phyloP scores from a whole-genome alignment of 2,113 vertebrate genomes.

The Misgurnus anguillicaudatus region DNA sequence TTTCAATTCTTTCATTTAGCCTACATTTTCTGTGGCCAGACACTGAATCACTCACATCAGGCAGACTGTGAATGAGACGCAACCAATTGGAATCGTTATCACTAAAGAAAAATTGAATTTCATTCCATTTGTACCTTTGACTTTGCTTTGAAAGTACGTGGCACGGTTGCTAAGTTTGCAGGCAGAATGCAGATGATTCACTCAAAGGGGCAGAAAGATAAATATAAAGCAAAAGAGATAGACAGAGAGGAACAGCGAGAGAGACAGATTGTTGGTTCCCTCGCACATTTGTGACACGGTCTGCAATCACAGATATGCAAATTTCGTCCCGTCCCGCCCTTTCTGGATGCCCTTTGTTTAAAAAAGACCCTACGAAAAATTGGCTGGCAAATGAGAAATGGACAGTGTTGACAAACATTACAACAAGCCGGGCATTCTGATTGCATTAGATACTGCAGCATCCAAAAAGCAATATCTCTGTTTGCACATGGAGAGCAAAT shows the following conservation, averaged over 20 bases:
- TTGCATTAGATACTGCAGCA: slow-evolving; percentile 2
- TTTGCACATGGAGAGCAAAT: slow-evolving; percentile 12
- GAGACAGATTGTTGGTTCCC: background rate
- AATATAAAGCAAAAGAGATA: background rate
- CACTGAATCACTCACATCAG: slow-evolving; percentile 13
- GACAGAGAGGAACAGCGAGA: background rate
- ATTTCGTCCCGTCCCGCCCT: background rate
- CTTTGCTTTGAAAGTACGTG: slow-evolving; percentile 41
- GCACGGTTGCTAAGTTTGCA: slow-evolving; percentile 1
- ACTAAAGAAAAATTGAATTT: slow-evolving; percentile 58
- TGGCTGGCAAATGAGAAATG: background rate
- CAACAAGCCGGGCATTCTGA: slow-evolving; percentile 3
- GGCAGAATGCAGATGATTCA: slow-evolving; percentile 59
- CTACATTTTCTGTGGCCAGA: slow-evolving; percentile 57
- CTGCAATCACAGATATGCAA: slow-evolving; percentile 6
- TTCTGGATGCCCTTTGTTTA: background rate
- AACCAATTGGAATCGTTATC: slow-evolving; percentile 59
- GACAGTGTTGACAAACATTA: slow-evolving; percentile 11
- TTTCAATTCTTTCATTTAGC: slow-evolving; percentile 50
- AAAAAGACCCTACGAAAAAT: background rate
- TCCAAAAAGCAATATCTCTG: slow-evolving; percentile 15
- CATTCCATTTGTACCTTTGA: slow-evolving; percentile 49
- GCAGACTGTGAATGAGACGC: slow-evolving; percentile 51
- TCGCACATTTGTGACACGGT: background rate
- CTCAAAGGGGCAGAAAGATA: slow-evolving; percentile 41